A percentile compares a stretch with the other conserved stretches of the same genome.
Conservation (phyloP, 1,140 invertebrate species). For the Antheraea mylitta region DNA sequence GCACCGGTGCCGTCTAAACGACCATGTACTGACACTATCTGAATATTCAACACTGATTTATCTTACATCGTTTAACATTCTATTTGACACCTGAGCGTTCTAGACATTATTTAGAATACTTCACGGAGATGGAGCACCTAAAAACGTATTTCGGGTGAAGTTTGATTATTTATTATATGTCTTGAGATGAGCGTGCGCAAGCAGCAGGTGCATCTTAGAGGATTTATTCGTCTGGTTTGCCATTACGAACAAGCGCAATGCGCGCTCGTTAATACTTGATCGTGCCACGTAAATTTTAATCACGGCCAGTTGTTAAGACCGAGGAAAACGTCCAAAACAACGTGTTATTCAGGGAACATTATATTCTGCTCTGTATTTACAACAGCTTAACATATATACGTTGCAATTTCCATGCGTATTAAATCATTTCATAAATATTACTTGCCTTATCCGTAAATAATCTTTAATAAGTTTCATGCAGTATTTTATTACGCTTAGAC, state of each 20-base stretch:
- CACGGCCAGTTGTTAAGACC: conserved; percentile 70
- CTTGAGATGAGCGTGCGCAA: conserved; percentile 17
- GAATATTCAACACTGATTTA: conserved; percentile 76
- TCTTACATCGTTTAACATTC: conserved; percentile 66
- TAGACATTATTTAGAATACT: conserved; percentile 21
- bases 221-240: conserved; percentile 70
- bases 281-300: conserved; percentile 76
- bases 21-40: conserved; percentile 75
- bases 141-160: background rate
- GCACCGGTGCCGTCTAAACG: conserved; percentile 70
- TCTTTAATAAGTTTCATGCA: too few relatives aligned
- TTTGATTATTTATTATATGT: conserved; percentile 8
- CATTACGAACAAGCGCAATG: conserved; percentile 49
- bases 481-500: background rate
- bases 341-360: conserved; percentile 66
- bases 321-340: conserved; percentile 67
- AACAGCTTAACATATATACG: background rate
- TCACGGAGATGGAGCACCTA: background rate
- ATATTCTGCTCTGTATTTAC: conserved; percentile 48
- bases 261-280: conserved; percentile 73
- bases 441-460: background rate
- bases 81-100: conserved; percentile 63
- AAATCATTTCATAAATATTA: background rate
- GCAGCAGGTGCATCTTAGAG: conserved; percentile 69
- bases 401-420: too few relatives aligned